Conservation (phyloP, 2,888 invertebrate species). For the Ophraella communa region DNA sequence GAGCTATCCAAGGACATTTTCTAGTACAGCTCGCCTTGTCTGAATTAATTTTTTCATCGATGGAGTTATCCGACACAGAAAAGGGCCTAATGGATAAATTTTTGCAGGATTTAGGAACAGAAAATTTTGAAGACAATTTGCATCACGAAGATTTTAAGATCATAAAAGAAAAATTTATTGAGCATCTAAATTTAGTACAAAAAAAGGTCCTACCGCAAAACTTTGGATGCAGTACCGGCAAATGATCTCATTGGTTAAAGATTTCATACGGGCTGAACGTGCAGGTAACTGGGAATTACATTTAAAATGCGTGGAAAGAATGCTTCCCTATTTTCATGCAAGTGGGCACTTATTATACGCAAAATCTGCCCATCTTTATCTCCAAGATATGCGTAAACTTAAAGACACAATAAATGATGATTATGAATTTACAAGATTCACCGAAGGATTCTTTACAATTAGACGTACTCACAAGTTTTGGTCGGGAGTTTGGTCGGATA, state of each 20-base stretch:
- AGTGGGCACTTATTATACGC: no score
- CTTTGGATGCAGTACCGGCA: background rate
- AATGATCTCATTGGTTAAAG: no score
- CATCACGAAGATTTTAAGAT: background rate
- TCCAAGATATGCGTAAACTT: background rate
- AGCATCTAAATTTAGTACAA: background rate
- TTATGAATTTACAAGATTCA: background rate
- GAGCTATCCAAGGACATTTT: constrained; percentile 26
- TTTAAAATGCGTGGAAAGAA: no score
- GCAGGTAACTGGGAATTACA: no score
- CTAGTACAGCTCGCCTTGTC: background rate
- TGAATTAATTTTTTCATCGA: background rate
- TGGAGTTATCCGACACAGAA: background rate
- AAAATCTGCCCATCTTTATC: no score
- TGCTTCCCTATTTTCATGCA: no score
- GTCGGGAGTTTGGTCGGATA: background rate
- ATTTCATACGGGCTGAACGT: no score
- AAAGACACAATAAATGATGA: background rate
- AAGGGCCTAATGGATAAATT: background rate
- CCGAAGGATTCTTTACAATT: background rate
- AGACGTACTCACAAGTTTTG: background rate
- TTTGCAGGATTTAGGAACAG: background rate
- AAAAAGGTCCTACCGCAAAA: background rate
- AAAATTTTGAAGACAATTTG: background rate
- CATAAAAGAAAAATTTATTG: background rate